Evolutionary conservation across 1,140 invertebrate genomes (phyloP).

Genomic region (Cardiocondyla obscurior): DNA sequence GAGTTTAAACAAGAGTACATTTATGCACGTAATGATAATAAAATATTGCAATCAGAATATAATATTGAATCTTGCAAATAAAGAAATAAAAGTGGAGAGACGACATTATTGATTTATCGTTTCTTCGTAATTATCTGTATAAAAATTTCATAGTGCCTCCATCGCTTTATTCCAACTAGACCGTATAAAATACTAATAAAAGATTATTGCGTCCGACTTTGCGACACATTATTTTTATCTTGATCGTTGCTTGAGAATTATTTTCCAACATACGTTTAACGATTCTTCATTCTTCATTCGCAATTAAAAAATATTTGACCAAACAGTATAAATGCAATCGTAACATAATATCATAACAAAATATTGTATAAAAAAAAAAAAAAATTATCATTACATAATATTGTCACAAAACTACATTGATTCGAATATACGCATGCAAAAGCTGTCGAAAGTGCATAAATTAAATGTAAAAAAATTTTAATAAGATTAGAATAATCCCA

Average conservation of each 20-base stretch:
- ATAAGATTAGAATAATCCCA: slow-evolving; percentile 3
- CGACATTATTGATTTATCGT: not conserved
- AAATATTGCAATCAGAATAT: not conserved
- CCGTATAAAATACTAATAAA: not conserved
- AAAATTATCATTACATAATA: slow-evolving; percentile 15
- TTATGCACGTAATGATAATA: not conserved
- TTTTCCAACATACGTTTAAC: not conserved
- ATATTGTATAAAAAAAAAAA: slow-evolving; percentile 3
- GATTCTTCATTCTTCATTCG: not conserved
- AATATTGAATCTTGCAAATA: not conserved
- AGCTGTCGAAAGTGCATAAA: slow-evolving; percentile 42
- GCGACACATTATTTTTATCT: not conserved
- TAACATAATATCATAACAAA: not conserved
- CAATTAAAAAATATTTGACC: not conserved
- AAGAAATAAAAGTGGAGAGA: not conserved
- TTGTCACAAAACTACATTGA: slow-evolving; percentile 18
- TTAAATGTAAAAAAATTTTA: slow-evolving; percentile 6
- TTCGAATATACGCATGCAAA: slow-evolving; percentile 46
- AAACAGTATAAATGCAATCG: not conserved
- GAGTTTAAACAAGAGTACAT: not conserved
- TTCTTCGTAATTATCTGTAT: not conserved
- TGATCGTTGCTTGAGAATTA: not conserved
- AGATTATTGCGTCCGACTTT: not conserved
- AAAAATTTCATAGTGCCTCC: not conserved
- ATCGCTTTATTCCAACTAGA: not conserved